Evolutionary conservation across 2,113 vertebrate species (phyloP), one percentile per base, ranked within the genome.

Genomic region (Globicephala melas): DNA sequence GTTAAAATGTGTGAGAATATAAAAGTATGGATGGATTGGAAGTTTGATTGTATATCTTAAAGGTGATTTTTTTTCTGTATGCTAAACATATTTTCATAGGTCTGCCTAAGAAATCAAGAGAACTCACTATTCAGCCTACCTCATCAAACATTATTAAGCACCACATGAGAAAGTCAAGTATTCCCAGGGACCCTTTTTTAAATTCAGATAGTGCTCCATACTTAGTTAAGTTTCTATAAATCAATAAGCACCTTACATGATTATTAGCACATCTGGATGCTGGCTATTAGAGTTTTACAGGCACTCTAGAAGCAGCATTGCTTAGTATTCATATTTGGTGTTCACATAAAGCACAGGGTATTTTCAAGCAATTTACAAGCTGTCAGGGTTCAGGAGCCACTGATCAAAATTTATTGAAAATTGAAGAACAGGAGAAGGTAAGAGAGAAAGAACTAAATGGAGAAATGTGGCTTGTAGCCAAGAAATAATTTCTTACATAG

Each of bases 201-300:
- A 92, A 89, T 91, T 95, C 60, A 80, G 50, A 79, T 47, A 84
- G 53, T 73, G 8, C 11, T 95, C 83, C 47, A 41, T 76, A 95
- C 94, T 96, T 96, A 80, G 84, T 96, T 79, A 88, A 73, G 31
- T 88, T 95, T 89, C 68, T 91, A 87, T 97, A 97, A 96, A 97
- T 95, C 82, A 92, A 55, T 94, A 95, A 94, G 33, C 9, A 80
- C 9, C 68, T 96, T 88, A 28, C 21, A 93, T 93, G 80, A 79
- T 95, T 81, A 92, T 96, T 97, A 97, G 85, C 60, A 93, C 38
- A 63, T 73, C n/a, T 95, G 47, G 74, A 87, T 97, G 89, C 73
- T 97, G 95, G 96, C 77, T 95, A 86, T 76, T 50, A 79, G 71
- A 95, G 11, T 96, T 98, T 74, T 87, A 96, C 87, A 90, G 36